A percentile compares a stretch with the other conserved stretches of the same genome.
Evolutionary conservation across 2,113 vertebrate genomes (phyloP).

Genomic region (Gopherus evgoodei): DNA sequence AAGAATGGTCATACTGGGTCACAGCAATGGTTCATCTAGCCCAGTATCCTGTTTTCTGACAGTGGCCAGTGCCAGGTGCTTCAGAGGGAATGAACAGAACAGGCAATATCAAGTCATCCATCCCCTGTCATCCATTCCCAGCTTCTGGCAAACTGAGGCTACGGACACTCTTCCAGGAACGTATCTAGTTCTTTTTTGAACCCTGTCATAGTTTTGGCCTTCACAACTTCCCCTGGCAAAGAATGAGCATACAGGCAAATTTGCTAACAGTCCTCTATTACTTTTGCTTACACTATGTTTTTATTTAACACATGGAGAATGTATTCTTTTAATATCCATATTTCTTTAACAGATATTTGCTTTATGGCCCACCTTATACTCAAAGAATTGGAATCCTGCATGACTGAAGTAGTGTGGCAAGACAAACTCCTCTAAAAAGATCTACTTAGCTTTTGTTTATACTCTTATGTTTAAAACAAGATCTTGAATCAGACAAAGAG

Average conservation of each 20-base stretch:
- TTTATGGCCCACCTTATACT: neutral
- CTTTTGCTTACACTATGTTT: neutral
- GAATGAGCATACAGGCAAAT: neutral
- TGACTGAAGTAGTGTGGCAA: neutral
- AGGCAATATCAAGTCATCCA: too few species aligned
- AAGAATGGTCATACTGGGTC: too few species aligned
- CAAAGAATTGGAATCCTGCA: neutral
- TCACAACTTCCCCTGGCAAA: too few species aligned
- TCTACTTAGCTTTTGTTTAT: neutral
- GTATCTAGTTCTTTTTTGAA: too few species aligned
- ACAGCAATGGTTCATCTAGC: too few species aligned
- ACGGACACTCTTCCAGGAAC: too few species aligned
- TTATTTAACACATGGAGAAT: neutral
- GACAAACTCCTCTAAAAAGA: neutral
- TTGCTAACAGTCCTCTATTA: neutral
- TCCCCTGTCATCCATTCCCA: too few species aligned
- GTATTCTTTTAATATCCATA: neutral
- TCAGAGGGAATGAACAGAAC: too few species aligned
- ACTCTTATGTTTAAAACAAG: neutral
- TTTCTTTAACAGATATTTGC: neutral
- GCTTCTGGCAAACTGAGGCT: too few species aligned
- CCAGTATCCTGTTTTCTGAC: too few species aligned
- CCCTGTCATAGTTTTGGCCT: too few species aligned
- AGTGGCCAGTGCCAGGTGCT: too few species aligned
- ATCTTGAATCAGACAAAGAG: neutral